These are phyloP conservation scores for Hymenopus coronatus DNA, from an alignment of 2,888 invertebrate genomes.

Conservation along the genomic window DNA sequence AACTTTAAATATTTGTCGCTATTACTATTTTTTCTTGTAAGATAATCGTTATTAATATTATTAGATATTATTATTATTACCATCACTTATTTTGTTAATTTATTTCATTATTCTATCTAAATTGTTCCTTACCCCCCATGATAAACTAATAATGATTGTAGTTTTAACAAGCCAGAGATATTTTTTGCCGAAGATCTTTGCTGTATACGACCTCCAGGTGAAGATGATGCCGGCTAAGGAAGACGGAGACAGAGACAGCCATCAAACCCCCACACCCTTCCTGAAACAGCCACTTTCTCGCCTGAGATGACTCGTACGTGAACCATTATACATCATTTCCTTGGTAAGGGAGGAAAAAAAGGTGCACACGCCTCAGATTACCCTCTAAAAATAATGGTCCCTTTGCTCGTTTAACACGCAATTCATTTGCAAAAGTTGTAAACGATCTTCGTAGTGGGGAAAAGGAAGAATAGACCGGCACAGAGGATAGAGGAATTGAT, in stretches of 20 bases:
- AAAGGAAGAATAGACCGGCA: background rate
- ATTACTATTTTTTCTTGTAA: too few relatives aligned
- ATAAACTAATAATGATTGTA: too few relatives aligned
- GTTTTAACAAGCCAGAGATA: too few relatives aligned
- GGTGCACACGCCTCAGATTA: slow-evolving; percentile 2
- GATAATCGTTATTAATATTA: too few relatives aligned
- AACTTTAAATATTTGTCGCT: too few relatives aligned
- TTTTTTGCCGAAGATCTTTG: too few relatives aligned
- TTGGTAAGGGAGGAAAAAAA: slow-evolving; percentile 1
- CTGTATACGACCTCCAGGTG: too few relatives aligned
- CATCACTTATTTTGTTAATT: too few relatives aligned
- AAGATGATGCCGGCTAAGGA: too few relatives aligned
- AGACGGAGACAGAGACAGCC: background rate
- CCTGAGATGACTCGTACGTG: slow-evolving; percentile 24
- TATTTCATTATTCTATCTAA: too few relatives aligned
- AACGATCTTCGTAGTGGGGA: background rate
- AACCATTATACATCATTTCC: slow-evolving; percentile 25
- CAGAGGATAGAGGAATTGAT: background rate
- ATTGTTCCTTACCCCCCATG: too few relatives aligned
- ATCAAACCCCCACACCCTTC: slow-evolving; percentile 10
- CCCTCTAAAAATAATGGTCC: slow-evolving; percentile 22
- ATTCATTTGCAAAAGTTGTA: slow-evolving; percentile 27
- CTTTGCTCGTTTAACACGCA: slow-evolving; percentile 26
- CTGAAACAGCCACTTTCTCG: slow-evolving; percentile 24
- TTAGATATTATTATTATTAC: too few relatives aligned